Percentiles rank a stretch among this genome's conserved stretches.
phyloP scores from a whole-genome alignment of 2,797 vertebrate species.

The Myotis planiceps region DNA sequence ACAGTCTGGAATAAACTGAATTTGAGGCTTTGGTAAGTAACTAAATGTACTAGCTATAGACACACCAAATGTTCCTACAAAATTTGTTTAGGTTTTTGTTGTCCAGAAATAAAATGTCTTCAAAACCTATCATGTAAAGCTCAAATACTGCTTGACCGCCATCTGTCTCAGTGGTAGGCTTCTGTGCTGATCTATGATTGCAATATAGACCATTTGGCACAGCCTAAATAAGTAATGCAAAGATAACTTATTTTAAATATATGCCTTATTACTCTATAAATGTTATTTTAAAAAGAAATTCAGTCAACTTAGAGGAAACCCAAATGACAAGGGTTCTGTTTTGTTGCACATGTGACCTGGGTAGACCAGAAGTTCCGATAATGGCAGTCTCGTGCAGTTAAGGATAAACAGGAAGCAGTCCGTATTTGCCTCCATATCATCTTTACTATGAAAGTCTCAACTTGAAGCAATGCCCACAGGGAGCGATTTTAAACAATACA shows the following conservation, averaged over 20 bases:
- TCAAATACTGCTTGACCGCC: neutral
- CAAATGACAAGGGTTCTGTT: neutral
- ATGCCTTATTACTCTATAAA: neutral
- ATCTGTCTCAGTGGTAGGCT: neutral
- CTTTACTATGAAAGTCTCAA: neutral
- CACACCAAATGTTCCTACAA: neutral
- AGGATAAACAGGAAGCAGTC: neutral
- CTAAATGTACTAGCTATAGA: neutral
- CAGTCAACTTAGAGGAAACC: neutral
- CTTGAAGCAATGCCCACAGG: neutral
- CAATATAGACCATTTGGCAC: neutral
- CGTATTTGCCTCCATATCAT: neutral
- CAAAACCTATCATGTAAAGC: neutral
- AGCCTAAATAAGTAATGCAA: neutral
- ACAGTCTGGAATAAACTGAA: neutral
- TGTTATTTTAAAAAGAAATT: neutral
- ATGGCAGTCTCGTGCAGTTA: neutral
- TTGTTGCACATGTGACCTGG: neutral
- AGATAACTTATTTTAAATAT: neutral
- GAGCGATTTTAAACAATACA: neutral
- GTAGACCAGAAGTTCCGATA: neutral
- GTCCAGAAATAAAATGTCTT: neutral
- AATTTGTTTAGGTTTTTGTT: neutral
- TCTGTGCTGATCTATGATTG: neutral
- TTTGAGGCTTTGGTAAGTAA: neutral